phyloP scores from a whole-genome alignment of 2,113 vertebrate species.

The Mesitornis unicolor region DNA sequence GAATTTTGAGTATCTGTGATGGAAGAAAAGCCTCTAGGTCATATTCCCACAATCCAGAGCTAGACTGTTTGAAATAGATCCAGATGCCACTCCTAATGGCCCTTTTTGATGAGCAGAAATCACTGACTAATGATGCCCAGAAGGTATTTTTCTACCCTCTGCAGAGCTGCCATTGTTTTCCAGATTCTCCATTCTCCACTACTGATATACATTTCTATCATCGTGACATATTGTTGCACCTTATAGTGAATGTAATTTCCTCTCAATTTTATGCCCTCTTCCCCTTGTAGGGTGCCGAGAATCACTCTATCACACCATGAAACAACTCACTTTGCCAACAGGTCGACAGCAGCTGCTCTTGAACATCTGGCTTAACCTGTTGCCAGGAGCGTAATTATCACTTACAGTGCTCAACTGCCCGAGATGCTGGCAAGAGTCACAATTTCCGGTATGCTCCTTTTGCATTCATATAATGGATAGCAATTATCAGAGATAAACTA shows the following conservation, averaged over 20 bases:
- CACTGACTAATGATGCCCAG: conserved; percentile 9
- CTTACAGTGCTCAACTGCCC: neutral
- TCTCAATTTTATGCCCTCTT: neutral
- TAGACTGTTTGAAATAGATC: conserved; percentile 21
- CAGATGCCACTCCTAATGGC: neutral
- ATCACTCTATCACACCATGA: neutral
- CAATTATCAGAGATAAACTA: neutral
- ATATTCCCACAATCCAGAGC: conserved; percentile 15
- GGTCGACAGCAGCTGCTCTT: neutral
- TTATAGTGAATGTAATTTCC: neutral
- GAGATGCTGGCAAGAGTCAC: neutral
- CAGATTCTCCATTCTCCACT: neutral
- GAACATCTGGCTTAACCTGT: conserved; percentile 28
- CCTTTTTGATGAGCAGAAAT: conserved; percentile 31
- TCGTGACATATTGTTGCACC: neutral
- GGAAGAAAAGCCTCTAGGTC: conserved; percentile 27
- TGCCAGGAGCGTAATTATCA: conserved; percentile 34
- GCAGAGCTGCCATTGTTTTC: neutral
- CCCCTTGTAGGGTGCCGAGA: neutral
- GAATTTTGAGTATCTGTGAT: neutral
- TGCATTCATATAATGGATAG: neutral
- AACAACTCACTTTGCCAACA: neutral
- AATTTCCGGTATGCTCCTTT: neutral
- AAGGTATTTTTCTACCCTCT: conserved; percentile 24
- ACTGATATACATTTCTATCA: neutral